These are phyloP conservation scores for Oxystoma pomonae DNA, from an alignment of 2,888 invertebrate species.

Conservation along the genomic window DNA sequence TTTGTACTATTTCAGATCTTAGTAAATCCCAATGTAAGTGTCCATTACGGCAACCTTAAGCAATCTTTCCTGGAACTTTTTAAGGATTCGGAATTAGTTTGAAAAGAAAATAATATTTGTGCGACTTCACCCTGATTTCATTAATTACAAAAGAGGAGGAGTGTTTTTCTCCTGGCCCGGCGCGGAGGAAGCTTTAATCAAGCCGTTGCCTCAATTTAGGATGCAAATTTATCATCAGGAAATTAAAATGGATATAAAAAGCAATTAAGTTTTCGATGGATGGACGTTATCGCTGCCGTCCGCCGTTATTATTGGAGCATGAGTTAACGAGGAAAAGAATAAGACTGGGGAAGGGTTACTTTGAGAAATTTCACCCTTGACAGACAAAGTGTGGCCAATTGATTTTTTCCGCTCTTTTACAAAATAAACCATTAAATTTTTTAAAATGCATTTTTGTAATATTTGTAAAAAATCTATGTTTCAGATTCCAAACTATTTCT, in stretches of 20 bases:
- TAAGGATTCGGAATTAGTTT: not conserved
- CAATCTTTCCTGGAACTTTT: no score
- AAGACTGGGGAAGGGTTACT: conserved; percentile 23
- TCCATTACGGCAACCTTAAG: no score
- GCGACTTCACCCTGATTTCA: not conserved
- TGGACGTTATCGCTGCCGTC: conserved; percentile 23
- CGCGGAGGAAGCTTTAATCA: conserved; percentile 25
- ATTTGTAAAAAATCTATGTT: no score
- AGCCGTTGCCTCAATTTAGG: conserved; percentile 25
- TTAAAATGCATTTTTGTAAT: no score
- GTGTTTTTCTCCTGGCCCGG: not conserved
- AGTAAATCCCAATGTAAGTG: no score
- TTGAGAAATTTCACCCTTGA: no score
- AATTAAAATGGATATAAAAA: conserved; percentile 29
- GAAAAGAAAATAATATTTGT: not conserved
- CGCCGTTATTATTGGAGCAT: conserved; percentile 27
- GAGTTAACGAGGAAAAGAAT: conserved; percentile 37
- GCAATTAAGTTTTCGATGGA: conserved; percentile 28
- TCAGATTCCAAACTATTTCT: no score
- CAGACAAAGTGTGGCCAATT: no score
- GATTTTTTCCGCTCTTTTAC: no score
- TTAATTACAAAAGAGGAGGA: not conserved
- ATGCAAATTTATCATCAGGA: conserved; percentile 28
- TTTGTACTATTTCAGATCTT: no score
- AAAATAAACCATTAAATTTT: no score